Base-by-base conservation (phyloP, 1,140 invertebrate species). In the Goniozus legneri region DNA sequence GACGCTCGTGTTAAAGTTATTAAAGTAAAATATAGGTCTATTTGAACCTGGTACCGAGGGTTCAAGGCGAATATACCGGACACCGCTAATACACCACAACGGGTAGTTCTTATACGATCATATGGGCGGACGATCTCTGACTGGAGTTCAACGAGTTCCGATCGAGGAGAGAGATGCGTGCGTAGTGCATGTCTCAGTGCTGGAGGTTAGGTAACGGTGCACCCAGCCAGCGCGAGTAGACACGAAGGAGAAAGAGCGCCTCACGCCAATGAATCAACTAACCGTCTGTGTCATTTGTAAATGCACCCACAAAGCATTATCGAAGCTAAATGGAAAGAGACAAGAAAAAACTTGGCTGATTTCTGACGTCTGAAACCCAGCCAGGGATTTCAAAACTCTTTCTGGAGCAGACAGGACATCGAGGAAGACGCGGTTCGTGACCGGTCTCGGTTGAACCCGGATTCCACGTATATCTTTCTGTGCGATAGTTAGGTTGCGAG, bases 131-230 rank as follows among this genome's bases (percentile, higher is more conserved):
- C 24, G 4, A 27, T 27, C 10, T 27, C 24, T 10, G 24, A 10
- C 24, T 27, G 10, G 10, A 27, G 24, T 27, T 27, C 24, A 27
- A 10, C 24, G 10, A 7, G 36, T 44, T 44, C 36, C 51, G 44
- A 54, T 45, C 41, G 22, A 4, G n/a, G n/a, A 8, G 14, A 24
- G 7, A 39, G 20, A 24, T 15, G 24, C 44, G 50, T 60, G 54
- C 45, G 51, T 55, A 48, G 45, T 45, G 49, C 44, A 30, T 35
- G 33, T 43, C 12, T 20, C 21, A 33, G 21, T 20, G 44, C 32
- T 46, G 56, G 61, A 73, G 70, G 70, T 73, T 71, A 71, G 70
- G 54, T 73, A 73, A 73, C 70, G 70, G 70, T 73, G 62, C 56
- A 54, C 48, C n/a, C 58, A 60, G 67, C 62, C 65, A 63, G 63